phyloP scores from a whole-genome alignment of 2,797 vertebrate genomes.

The Smutsia temminckii region DNA sequence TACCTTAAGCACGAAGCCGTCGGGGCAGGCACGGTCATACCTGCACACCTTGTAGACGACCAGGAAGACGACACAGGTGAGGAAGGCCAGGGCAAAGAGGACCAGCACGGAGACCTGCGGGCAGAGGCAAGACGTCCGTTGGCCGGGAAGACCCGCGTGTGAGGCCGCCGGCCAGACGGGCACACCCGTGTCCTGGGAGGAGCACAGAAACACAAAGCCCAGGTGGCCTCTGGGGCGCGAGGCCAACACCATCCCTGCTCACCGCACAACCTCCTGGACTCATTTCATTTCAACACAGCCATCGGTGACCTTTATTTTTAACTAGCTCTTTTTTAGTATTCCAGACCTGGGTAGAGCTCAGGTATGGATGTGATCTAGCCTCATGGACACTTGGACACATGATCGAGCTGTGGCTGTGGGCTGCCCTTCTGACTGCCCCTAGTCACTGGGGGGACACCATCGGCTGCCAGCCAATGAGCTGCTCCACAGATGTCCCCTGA shows the following conservation, averaged over 20 bases:
- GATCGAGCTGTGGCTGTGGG: neutral
- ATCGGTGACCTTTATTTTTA: fast-evolving
- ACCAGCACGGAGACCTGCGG: constrained; percentile 94
- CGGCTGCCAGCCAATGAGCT: neutral
- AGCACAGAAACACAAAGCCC: too few relatives aligned
- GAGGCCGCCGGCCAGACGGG: neutral
- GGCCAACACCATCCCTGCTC: fast-evolving
- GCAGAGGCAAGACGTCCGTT: constrained; percentile 33
- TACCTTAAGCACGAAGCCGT: constrained; percentile 96
- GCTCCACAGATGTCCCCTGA: neutral
- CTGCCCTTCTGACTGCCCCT: neutral
- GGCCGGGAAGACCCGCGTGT: fast-evolving
- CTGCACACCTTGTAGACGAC: constrained; percentile 99
- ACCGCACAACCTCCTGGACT: fast-evolving
- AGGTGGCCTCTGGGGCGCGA: fast-evolving
- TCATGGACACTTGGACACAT: fast-evolving
- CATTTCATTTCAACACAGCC: neutral
- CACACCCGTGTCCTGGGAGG: too few relatives aligned
- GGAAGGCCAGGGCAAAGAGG: constrained; percentile 95
- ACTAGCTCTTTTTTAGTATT: neutral
- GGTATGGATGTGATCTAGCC: fast-evolving
- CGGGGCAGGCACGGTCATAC: constrained; percentile 96
- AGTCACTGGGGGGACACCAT: fast-evolving
- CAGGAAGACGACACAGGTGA: constrained; percentile 96
- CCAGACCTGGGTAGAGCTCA: neutral